A percentile compares a stretch with the other conserved stretches of the same genome.
Evolutionary conservation across 2,797 vertebrate species (phyloP).

Genomic region (Linurgus olivaceus): DNA sequence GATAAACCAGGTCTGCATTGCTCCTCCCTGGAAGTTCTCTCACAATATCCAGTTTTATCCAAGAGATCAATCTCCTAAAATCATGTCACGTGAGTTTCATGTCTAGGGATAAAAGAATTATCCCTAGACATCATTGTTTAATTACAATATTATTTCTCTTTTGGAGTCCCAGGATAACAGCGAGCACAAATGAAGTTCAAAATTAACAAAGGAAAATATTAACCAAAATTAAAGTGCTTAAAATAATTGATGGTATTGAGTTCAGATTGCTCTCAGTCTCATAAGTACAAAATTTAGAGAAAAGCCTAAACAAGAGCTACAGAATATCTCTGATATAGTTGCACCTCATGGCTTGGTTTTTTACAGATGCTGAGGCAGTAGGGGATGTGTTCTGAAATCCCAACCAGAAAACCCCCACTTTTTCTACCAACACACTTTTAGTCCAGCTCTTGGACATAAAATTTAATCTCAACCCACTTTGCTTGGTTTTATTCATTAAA

Average conservation of each 20-base stretch:
- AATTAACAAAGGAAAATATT: neutral
- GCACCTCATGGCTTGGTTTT: accelerated
- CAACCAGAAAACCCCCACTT: neutral
- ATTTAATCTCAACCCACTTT: neutral
- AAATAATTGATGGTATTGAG: neutral
- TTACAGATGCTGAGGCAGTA: neutral
- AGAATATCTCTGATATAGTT: neutral
- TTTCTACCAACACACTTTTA: neutral
- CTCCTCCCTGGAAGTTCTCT: neutral
- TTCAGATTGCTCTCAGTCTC: neutral
- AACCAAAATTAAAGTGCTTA: neutral
- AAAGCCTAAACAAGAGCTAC: neutral
- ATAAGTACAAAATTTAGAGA: neutral
- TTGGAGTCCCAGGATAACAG: neutral
- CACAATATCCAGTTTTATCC: neutral
- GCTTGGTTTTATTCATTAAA: neutral
- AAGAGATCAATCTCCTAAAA: neutral
- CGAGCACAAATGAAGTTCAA: neutral
- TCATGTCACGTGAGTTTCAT: neutral
- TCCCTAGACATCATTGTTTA: neutral
- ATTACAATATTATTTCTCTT: neutral
- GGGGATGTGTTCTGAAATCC: neutral
- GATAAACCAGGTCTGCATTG: neutral
- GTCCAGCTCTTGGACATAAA: neutral
- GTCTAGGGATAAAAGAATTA: neutral